Evolutionary conservation across 2,888 invertebrate genomes (phyloP).

Genomic region (Tinea pellionella): DNA sequence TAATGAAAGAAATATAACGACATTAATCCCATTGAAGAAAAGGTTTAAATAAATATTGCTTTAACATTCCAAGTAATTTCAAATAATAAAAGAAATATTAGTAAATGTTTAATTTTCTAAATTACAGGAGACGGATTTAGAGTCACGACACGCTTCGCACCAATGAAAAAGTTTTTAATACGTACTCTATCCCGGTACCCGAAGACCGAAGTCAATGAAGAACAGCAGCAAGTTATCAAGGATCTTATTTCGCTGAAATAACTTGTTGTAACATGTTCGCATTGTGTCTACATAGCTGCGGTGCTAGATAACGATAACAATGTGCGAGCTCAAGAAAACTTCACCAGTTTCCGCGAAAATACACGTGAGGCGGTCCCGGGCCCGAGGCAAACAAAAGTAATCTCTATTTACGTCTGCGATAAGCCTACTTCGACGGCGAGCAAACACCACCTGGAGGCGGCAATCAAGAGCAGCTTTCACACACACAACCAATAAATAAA

Average conservation of each 20-base stretch:
- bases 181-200: neutral
- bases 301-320: constrained; percentile 14
- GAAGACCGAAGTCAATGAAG: constrained; percentile 9
- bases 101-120: too few species aligned
- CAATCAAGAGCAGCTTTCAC: constrained; percentile 24
- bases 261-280: constrained; percentile 12
- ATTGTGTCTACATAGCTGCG: constrained; percentile 10
- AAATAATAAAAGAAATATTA: too few species aligned
- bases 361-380: constrained; percentile 17
- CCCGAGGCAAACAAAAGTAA: constrained; percentile 23
- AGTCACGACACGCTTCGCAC: neutral
- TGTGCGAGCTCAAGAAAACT: constrained; percentile 14
- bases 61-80: too few species aligned
- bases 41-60: too few species aligned
- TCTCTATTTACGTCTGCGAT: constrained; percentile 30
- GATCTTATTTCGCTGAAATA: constrained; percentile 11
- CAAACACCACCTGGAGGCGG: constrained; percentile 32
- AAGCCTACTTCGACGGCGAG: constrained; percentile 30
- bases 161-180: constrained; percentile 1
- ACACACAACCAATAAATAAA: neutral
- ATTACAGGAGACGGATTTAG: too few species aligned
- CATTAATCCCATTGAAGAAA: too few species aligned
- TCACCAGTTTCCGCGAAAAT: constrained; percentile 14
- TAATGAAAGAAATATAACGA: too few species aligned
- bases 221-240: neutral